These are phyloP conservation scores for Gryon sp. DNA, from an alignment of 1,140 invertebrate genomes.

Conservation along the genomic window DNA sequence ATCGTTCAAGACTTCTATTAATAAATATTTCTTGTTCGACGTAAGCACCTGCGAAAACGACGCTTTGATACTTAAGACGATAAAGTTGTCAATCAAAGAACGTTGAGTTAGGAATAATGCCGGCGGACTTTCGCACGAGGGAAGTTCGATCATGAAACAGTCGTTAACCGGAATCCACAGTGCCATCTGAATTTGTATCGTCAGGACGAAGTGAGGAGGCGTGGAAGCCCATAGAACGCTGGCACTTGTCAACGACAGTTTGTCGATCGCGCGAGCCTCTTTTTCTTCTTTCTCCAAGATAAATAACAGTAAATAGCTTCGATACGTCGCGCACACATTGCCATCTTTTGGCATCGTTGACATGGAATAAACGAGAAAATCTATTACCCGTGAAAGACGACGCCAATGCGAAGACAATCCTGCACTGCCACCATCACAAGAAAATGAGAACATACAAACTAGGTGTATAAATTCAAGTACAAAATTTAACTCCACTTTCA, in stretches of 20 bases:
- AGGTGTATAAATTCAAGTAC: conserved; percentile 40
- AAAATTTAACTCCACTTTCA: conserved; percentile 30
- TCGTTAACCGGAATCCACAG: conserved; percentile 43
- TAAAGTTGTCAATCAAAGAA: conserved; percentile 58
- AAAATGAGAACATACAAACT: conserved; percentile 41
- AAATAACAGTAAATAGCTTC: conserved; percentile 67
- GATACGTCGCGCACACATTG: conserved; percentile 61
- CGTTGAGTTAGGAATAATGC: conserved; percentile 48
- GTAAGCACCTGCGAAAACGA: conserved; percentile 28
- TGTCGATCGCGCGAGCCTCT: conserved; percentile 55
- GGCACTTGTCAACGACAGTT: conserved; percentile 64
- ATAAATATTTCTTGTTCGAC: conserved; percentile 19
- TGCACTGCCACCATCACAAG: conserved; percentile 24
- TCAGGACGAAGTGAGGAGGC: neutral
- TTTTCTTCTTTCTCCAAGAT: conserved; percentile 51
- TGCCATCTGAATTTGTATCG: conserved; percentile 54
- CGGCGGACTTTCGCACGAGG: conserved; percentile 14
- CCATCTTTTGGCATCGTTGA: conserved; percentile 62
- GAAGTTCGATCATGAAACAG: conserved; percentile 53
- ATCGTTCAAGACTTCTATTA: conserved; percentile 6
- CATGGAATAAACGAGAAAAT: conserved; percentile 66
- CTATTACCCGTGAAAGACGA: conserved; percentile 61
- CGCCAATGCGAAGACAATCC: conserved; percentile 57
- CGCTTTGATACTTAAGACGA: conserved; percentile 34
- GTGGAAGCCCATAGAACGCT: neutral